A percentile compares a stretch with the other conserved stretches of the same genome.
Conservation (phyloP, 2,888 invertebrate genomes). For the Drosophila formosana region DNA sequence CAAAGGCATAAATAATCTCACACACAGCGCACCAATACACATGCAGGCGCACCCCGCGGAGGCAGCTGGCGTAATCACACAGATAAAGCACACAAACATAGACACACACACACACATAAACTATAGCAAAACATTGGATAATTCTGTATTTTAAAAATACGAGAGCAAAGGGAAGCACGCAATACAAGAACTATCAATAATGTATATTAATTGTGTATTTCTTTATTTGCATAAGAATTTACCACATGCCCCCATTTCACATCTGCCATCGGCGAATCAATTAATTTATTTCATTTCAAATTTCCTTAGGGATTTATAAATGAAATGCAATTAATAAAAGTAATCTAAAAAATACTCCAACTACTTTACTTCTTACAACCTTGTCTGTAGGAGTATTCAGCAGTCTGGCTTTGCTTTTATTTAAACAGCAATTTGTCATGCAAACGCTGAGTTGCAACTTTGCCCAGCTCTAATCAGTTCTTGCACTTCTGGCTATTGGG, state of each 20-base stretch:
- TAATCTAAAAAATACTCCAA: too few relatives aligned
- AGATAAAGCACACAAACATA: conserved; percentile 22
- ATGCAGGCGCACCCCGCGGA: not conserved
- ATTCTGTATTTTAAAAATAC: not conserved
- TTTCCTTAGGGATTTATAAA: too few relatives aligned
- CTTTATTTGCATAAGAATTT: not conserved
- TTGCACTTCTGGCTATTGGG: not conserved
- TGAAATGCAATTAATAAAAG: not conserved
- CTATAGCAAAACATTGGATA: conserved; percentile 7
- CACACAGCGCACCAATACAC: not conserved
- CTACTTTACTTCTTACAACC: too few relatives aligned
- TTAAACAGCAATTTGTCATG: not conserved
- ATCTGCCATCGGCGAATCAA: not conserved
- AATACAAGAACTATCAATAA: conserved; percentile 2
- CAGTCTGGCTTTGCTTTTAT: not conserved
- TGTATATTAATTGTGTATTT: not conserved
- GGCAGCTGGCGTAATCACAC: conserved; percentile 34
- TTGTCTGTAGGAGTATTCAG: not conserved
- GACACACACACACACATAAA: conserved; percentile 10
- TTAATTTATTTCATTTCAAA: too few relatives aligned
- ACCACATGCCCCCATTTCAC: not conserved
- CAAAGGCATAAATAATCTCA: conserved; percentile 15
- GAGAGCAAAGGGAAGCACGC: not conserved
- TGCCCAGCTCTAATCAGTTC: not conserved
- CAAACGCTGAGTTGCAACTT: not conserved